These are phyloP conservation scores for Zophobas morio DNA, from an alignment of 1,140 invertebrate genomes.

Conservation along the genomic window DNA sequence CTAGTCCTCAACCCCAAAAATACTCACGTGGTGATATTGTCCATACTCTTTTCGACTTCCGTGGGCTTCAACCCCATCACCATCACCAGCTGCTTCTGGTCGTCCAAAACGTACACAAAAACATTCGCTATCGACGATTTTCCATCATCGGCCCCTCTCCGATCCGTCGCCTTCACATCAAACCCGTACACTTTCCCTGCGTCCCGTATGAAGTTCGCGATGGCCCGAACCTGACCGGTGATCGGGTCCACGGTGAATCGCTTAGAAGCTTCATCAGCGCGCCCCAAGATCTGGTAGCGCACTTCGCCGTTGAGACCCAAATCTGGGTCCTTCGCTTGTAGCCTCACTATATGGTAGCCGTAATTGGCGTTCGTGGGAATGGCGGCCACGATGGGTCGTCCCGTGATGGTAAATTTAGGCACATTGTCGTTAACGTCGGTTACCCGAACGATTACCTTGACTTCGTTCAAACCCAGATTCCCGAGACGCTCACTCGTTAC, in stretches of 20 bases:
- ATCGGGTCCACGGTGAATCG: slow-evolving; percentile 84
- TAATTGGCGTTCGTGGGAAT: slow-evolving; percentile 84
- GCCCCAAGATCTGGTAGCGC: slow-evolving; percentile 84
- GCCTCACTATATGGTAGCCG: slow-evolving; percentile 82
- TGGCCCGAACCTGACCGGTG: slow-evolving; percentile 81
- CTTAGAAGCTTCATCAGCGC: slow-evolving; percentile 69
- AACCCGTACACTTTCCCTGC: slow-evolving; percentile 85
- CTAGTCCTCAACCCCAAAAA: slow-evolving; percentile 1
- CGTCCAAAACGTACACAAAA: slow-evolving; percentile 87
- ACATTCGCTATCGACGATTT: slow-evolving; percentile 86
- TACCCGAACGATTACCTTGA: slow-evolving; percentile 81
- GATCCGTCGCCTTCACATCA: slow-evolving; percentile 90
- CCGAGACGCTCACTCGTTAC: slow-evolving; percentile 78
- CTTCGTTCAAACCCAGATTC: slow-evolving; percentile 76
- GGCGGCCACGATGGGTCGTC: slow-evolving; percentile 82
- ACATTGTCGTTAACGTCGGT: slow-evolving; percentile 88
- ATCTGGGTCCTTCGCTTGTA: slow-evolving; percentile 82
- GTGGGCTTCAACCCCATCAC: slow-evolving; percentile 82
- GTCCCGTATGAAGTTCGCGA: slow-evolving; percentile 76
- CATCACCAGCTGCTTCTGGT: slow-evolving; percentile 84
- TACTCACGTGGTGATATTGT: slow-evolving; percentile 78
- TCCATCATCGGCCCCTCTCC: slow-evolving; percentile 81
- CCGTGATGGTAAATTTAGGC: slow-evolving; percentile 80
- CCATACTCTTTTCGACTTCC: slow-evolving; percentile 79
- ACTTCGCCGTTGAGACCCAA: slow-evolving; percentile 83